Evolutionary conservation across 2,113 vertebrate species (phyloP).

Genomic region (Peucedramus taeniatus): DNA sequence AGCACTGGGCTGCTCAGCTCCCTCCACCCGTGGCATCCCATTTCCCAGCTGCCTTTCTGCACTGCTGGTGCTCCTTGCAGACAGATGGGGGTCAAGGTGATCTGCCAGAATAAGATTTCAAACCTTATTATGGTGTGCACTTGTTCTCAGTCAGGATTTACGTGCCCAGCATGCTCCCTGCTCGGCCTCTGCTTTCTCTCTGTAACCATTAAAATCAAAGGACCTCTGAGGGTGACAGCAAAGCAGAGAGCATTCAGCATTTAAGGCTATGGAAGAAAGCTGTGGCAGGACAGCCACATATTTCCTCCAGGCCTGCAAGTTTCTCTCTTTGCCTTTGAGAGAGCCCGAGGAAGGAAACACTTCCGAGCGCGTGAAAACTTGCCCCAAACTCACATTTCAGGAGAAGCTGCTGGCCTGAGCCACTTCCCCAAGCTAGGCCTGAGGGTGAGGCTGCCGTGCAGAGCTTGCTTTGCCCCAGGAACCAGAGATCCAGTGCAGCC

Average conservation of each 20-base stretch:
- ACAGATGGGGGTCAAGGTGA: neutral
- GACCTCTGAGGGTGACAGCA: neutral
- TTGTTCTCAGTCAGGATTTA: neutral
- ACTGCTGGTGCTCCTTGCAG: neutral
- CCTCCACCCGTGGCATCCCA: neutral
- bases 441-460: fast-evolving
- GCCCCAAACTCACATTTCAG: neutral
- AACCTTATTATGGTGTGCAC: neutral
- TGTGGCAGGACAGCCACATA: neutral
- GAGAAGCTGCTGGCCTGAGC: neutral
- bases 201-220: neutral
- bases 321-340: neutral
- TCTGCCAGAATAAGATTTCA: neutral
- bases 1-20: neutral
- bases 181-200: neutral
- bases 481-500: fast-evolving
- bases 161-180: neutral
- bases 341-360: neutral
- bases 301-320: neutral
- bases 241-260: neutral
- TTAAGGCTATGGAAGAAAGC: neutral
- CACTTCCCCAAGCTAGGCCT: neutral
- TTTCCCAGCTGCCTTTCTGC: neutral
- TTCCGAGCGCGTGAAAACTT: neutral
- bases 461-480: neutral